Percentiles rank a stretch among this genome's conserved stretches.
These are phyloP conservation scores for Drosophila baimaii DNA, from an alignment of 1,140 invertebrate genomes.

Conservation along the genomic window DNA sequence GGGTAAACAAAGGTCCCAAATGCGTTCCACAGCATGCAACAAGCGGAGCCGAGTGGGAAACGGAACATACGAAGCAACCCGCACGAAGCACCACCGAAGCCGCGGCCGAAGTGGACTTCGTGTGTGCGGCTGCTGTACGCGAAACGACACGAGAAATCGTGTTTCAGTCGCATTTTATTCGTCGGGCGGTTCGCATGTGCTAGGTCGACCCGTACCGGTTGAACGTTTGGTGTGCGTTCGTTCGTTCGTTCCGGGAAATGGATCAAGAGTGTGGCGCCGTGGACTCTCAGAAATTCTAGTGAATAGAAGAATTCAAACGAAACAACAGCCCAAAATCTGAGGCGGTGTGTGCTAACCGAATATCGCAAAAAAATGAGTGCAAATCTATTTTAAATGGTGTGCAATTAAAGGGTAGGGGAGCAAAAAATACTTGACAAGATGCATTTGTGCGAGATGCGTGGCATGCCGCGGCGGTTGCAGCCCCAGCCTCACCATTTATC, in stretches of 20 bases:
- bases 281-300: conserved; percentile 22
- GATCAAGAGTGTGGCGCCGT: conserved; percentile 28
- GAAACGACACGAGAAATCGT: not conserved
- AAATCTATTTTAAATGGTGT: conserved; percentile 55
- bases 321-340: not conserved
- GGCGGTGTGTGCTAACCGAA: conserved; percentile 27
- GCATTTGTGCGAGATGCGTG: conserved; percentile 68
- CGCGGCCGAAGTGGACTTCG: conserved; percentile 1
- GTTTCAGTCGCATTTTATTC: conserved; percentile 42
- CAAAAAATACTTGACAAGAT: conserved; percentile 71
- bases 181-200: conserved; percentile 52
- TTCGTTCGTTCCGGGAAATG: conserved; percentile 24
- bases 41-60: conserved; percentile 41
- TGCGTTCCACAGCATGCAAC: conserved; percentile 68
- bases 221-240: conserved; percentile 23
- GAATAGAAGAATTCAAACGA: conserved; percentile 17
- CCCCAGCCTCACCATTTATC: conserved; percentile 57
- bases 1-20: conserved; percentile 36
- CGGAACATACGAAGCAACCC: conserved; percentile 4
- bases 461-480: conserved; percentile 41
- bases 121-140: not conserved
- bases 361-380: conserved; percentile 49
- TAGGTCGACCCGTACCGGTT: conserved; percentile 13
- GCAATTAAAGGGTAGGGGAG: conserved; percentile 32
- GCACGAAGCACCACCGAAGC: conserved; percentile 14